phyloP scores from a whole-genome alignment of 2,888 invertebrate genomes.

The Cheilosia scutellata region DNA sequence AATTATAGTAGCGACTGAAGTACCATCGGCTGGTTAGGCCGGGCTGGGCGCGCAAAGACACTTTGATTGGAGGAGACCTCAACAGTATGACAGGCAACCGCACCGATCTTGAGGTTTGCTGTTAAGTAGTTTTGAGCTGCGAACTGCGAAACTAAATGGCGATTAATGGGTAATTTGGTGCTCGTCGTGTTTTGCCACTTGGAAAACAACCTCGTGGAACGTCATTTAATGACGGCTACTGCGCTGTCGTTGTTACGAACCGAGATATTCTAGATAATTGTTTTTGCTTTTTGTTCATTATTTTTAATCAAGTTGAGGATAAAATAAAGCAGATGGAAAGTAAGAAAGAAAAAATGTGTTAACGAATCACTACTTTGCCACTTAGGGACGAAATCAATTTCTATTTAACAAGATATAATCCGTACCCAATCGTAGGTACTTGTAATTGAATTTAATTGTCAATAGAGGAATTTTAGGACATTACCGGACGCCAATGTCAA shows the following conservation, averaged over 20 bases:
- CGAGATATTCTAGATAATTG: conserved; percentile 37
- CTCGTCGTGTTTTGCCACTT: conserved; percentile 72
- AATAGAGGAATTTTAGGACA: no score
- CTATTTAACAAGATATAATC: no score
- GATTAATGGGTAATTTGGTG: conserved; percentile 75
- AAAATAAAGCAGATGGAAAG: no score
- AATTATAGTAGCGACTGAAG: conserved; percentile 56
- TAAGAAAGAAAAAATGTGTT: no score
- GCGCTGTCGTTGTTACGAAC: conserved; percentile 7
- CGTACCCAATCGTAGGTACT: no score
- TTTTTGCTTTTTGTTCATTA: neutral
- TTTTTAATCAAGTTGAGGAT: neutral
- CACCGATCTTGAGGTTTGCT: conserved; percentile 46
- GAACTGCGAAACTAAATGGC: conserved; percentile 73
- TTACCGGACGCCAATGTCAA: no score
- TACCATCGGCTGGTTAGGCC: conserved; percentile 35
- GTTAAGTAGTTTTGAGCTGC: conserved; percentile 69
- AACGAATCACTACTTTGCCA: no score
- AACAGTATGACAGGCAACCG: conserved; percentile 38
- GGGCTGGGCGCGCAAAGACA: conserved; percentile 41
- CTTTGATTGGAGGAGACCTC: conserved; percentile 64
- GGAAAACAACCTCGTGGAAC: conserved; percentile 57
- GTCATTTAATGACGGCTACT: conserved; percentile 68
- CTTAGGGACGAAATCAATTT: no score
- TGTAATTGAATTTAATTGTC: no score